phyloP scores from a whole-genome alignment of 2,113 vertebrate genomes.

The Odocoileus virginianus region DNA sequence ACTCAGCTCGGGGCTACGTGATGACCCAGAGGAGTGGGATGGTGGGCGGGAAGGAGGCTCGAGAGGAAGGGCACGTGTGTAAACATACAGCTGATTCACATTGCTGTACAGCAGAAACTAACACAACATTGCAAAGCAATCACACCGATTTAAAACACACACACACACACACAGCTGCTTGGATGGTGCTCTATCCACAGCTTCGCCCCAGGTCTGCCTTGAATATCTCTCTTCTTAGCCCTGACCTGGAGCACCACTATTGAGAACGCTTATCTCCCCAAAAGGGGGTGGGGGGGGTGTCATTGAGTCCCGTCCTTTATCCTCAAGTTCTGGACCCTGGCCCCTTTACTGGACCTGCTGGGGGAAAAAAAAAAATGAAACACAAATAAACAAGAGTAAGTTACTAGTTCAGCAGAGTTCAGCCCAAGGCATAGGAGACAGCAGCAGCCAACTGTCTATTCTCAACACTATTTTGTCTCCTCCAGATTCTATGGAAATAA shows the following conservation, averaged over 20 bases:
- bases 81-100: not conserved
- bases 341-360: not conserved
- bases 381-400: not conserved
- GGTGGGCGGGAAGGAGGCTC: not conserved
- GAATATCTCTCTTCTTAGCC: not conserved
- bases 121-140: not conserved
- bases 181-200: not conserved
- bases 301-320: not conserved
- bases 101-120: not conserved
- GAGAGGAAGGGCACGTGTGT: not conserved
- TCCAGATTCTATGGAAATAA: not conserved
- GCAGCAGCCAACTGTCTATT: not conserved
- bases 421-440: fast-evolving
- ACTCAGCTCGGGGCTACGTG: fast-evolving
- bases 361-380: not conserved
- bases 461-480: not conserved
- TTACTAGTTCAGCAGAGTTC: not conserved
- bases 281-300: not conserved
- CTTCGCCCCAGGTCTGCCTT: not conserved
- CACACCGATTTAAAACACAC: not conserved
- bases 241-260: too few relatives aligned
- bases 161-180: not conserved
- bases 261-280: not conserved
- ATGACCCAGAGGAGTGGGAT: fast-evolving
- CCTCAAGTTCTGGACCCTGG: not conserved